Percentiles rank a stretch among this genome's conserved stretches.
phyloP scores from a whole-genome alignment of 2,888 invertebrate species.

The Linnaemya vulpina region DNA sequence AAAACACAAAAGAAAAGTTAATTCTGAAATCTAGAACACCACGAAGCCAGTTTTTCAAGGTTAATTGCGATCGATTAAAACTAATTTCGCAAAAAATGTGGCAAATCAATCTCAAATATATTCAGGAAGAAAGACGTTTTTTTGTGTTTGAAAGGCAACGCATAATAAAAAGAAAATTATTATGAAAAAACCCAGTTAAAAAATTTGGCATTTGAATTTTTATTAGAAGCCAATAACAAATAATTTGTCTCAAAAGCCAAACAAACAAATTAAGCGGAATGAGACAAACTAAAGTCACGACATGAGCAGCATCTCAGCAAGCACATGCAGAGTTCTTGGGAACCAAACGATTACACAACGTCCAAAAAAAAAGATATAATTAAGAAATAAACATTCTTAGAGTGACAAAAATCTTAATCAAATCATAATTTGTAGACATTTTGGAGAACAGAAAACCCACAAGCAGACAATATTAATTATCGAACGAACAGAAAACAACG shows the following conservation, averaged over 20 bases:
- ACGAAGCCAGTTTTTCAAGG: background rate
- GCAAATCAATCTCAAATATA: background rate
- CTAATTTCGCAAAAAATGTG: background rate
- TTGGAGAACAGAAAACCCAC: constrained; percentile 42
- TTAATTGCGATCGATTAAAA: background rate
- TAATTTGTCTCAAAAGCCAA: constrained; percentile 59
- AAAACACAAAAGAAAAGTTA: background rate
- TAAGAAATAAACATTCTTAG: constrained; percentile 66
- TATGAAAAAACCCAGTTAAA: background rate
- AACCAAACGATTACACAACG: constrained; percentile 40
- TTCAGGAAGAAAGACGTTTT: background rate
- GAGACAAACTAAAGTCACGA: background rate
- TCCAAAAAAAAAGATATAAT: constrained; percentile 26
- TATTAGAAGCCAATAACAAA: constrained; percentile 17
- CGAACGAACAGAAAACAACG: constrained; percentile 39
- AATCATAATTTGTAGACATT: constrained; percentile 68
- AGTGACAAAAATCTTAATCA: constrained; percentile 69
- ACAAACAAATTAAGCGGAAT: constrained; percentile 32
- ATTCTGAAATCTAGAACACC: background rate
- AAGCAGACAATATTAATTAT: constrained; percentile 68
- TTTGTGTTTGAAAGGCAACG: too few relatives aligned
- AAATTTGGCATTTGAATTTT: constrained; percentile 48
- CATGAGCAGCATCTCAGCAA: background rate
- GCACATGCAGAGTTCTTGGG: constrained; percentile 67
- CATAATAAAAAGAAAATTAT: too few relatives aligned